Evolutionary conservation across 1,140 invertebrate genomes (phyloP).

Genomic region (Polypedilum vanderplanki): DNA sequence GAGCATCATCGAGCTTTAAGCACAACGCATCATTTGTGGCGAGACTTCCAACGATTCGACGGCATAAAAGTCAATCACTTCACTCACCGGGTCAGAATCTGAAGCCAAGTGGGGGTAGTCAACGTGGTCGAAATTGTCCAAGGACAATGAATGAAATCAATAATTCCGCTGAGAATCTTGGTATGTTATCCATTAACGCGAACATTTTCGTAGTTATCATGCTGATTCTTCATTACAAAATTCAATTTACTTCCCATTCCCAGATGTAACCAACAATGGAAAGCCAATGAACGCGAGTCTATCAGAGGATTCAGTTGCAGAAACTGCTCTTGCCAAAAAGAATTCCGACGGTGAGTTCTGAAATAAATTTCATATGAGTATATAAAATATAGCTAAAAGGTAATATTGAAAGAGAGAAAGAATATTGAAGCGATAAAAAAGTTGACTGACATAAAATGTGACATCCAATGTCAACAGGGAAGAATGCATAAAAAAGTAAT

Average conservation of each 20-base stretch:
- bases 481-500: too few relatives aligned
- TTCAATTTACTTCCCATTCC: constrained; percentile 37
- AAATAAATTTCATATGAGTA: not conserved
- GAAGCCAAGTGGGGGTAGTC: constrained; percentile 44
- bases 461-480: too few relatives aligned
- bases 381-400: too few relatives aligned
- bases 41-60: constrained; percentile 73
- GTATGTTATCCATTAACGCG: constrained; percentile 45
- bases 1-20: constrained; percentile 73
- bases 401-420: too few relatives aligned
- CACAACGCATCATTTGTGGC: constrained; percentile 86
- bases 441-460: too few relatives aligned
- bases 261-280: constrained; percentile 47
- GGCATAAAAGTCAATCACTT: constrained; percentile 67
- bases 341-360: constrained; percentile 76
- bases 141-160: constrained; percentile 60
- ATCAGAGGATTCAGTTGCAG: constrained; percentile 69
- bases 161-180: constrained; percentile 63
- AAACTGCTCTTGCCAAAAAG: constrained; percentile 68
- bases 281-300: constrained; percentile 60
- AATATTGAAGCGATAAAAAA: too few relatives aligned
- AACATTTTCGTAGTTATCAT: not conserved
- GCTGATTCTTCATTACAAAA: constrained; percentile 23
- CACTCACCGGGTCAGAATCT: constrained; percentile 56
- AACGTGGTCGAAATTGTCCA: constrained; percentile 44